Evolutionary conservation across 2,113 vertebrate species (phyloP).

Genomic region (Apteryx owenii): DNA sequence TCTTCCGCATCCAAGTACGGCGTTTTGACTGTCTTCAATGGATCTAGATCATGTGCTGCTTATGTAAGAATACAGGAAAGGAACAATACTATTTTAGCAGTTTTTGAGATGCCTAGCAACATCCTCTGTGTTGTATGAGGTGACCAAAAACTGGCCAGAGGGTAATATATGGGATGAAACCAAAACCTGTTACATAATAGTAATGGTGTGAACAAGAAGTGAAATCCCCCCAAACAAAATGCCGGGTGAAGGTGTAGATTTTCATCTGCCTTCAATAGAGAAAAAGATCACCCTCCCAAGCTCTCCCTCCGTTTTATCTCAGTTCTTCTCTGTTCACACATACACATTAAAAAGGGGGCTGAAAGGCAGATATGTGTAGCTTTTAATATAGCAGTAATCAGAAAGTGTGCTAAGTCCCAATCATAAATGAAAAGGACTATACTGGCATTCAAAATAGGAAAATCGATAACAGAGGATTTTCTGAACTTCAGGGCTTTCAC

Average conservation of each 20-base stretch:
- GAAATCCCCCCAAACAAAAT: fast-evolving
- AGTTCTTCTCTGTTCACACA: not conserved
- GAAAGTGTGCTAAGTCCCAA: not conserved
- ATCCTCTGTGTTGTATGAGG: not conserved
- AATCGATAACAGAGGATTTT: not conserved
- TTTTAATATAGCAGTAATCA: not conserved
- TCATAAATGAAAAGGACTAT: not conserved
- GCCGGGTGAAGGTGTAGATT: not conserved
- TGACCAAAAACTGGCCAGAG: not conserved
- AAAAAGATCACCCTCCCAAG: not conserved
- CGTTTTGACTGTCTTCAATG: not conserved
- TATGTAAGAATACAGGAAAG: not conserved
- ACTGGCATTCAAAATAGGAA: not conserved
- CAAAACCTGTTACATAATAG: not conserved
- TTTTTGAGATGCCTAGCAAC: not conserved
- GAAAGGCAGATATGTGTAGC: not conserved
- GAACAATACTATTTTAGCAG: no score
- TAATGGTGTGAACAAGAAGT: not conserved
- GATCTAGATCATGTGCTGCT: not conserved
- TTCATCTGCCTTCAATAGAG: not conserved
- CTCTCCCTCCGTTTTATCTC: not conserved
- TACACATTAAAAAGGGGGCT: not conserved
- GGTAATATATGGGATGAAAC: not conserved
- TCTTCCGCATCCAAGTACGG: not conserved
- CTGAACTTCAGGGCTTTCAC: not conserved